Percentiles rank a stretch among this genome's conserved stretches.
Evolutionary conservation across 2,797 vertebrate species (phyloP).

Genomic region (Graptemys geographica): DNA sequence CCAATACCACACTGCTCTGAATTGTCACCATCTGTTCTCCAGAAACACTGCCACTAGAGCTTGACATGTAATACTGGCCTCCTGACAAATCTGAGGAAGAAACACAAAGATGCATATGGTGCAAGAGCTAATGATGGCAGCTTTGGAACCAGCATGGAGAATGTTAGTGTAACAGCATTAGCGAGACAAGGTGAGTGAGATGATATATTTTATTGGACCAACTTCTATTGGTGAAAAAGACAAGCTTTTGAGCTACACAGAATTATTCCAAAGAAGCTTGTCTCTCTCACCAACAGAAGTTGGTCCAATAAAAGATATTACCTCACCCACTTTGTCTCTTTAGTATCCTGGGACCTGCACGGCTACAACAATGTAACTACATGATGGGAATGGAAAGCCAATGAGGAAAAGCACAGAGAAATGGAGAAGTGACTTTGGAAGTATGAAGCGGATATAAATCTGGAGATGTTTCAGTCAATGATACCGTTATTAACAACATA

Average conservation of each 20-base stretch:
- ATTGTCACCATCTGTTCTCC: slow-evolving; percentile 65
- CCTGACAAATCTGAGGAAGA: slow-evolving; percentile 45
- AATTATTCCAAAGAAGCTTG: too few species aligned
- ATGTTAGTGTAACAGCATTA: slow-evolving; percentile 70
- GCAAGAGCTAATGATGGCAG: slow-evolving; percentile 56
- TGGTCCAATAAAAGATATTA: too few species aligned
- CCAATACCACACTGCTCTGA: neutral
- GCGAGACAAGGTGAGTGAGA: neutral
- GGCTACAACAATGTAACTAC: slow-evolving; percentile 54
- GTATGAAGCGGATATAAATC: neutral
- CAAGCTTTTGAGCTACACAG: too few species aligned
- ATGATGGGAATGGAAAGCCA: slow-evolving; percentile 56
- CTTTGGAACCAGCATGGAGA: slow-evolving; percentile 70
- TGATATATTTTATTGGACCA: neutral
- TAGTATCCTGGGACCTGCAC: too few species aligned
- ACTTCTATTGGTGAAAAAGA: neutral
- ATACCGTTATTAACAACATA: slow-evolving; percentile 20
- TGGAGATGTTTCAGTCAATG: slow-evolving; percentile 12
- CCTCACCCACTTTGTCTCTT: too few species aligned
- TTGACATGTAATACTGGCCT: slow-evolving; percentile 45
- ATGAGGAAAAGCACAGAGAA: slow-evolving; percentile 11
- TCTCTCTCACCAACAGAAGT: too few species aligned
- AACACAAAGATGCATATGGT: slow-evolving; percentile 58
- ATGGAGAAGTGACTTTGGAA: neutral
- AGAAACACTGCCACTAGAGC: slow-evolving; percentile 65